Base-by-base conservation (phyloP, 2,113 vertebrate species). In the Zootoca vivipara region DNA sequence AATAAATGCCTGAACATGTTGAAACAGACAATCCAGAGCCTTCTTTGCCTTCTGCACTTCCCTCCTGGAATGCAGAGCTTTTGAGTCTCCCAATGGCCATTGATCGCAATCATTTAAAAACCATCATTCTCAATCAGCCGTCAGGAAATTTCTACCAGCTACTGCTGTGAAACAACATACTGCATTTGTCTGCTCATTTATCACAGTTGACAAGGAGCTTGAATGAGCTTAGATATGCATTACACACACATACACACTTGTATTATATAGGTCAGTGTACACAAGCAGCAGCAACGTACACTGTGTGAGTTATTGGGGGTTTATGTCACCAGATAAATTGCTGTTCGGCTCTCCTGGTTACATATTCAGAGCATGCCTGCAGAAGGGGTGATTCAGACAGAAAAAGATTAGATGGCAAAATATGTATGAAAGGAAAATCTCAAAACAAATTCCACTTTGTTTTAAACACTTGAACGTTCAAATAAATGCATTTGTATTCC, bases 181-280 rank as follows among this genome's bases (percentile, higher is more conserved):
- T 40, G 56, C 83, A 83, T 95, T 96, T 93, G 72, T 91, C 93
- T 91, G 89, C 15, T 92, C 74, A 91, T 94, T 96, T 93, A 92
- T 93, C 94, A 95, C 78, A 93, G 78, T 7, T 40, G 77, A 88
- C 87, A 91, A 1, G 0, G 20, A 35, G 84, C n/a, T 92, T 92
- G 90, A 91, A 94, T 94, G 88, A 94, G 89, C 89, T 92, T 78
- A 85, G 86, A 93, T 95, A 93, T 95, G 92, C 95, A 93, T 92
- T 88, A 92, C 86, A 90, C 79, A 89, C 79, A 92, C 87, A 91
- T 7, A 0, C 78, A 9, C 46, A 70, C 72, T 94, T 46, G 75
- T 69, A 73, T 83, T 77, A 88, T 87, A 88, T 74, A 78, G 93
- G 92, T 87, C 87, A 91, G 90, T 88, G 87, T 93, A 89, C 8